A percentile compares a stretch with the other conserved stretches of the same genome.
phyloP scores from a whole-genome alignment of 2,888 invertebrate species.

The Margaritifera margaritifera region DNA sequence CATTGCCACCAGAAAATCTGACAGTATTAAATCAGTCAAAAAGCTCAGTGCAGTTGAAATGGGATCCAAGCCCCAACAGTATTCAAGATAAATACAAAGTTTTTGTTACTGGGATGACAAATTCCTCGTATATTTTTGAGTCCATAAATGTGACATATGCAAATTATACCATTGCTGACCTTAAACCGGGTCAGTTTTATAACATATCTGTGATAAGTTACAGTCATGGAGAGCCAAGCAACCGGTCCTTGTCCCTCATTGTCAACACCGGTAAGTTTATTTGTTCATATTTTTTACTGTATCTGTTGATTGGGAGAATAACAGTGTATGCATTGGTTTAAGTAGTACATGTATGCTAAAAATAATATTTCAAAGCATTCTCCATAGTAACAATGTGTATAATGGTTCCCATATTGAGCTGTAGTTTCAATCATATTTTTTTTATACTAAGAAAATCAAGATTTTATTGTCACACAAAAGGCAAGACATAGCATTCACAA shows the following conservation, averaged over 20 bases:
- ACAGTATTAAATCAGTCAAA: constrained; percentile 17
- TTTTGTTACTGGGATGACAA: constrained; percentile 20
- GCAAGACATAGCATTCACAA: no score
- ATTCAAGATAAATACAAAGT: constrained; percentile 29
- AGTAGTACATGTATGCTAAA: no score
- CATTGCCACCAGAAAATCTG: constrained; percentile 38
- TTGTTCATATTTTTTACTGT: not conserved
- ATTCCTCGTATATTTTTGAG: constrained; percentile 12
- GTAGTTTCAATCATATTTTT: no score
- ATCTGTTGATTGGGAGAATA: not conserved
- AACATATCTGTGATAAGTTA: constrained; percentile 44
- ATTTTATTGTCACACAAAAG: no score
- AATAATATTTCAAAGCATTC: no score
- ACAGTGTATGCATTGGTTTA: not conserved
- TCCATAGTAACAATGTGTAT: no score
- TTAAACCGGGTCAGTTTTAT: constrained; percentile 48
- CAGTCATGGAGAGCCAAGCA: constrained; percentile 44
- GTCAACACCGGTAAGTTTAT: constrained; percentile 48
- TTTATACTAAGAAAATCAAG: no score
- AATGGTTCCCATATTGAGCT: no score
- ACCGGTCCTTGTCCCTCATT: constrained; percentile 30
- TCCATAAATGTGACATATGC: constrained; percentile 19
- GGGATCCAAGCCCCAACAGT: constrained; percentile 38
- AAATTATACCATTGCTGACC: constrained; percentile 33
- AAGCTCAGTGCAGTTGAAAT: constrained; percentile 26